A percentile compares a stretch with the other conserved stretches of the same genome.
These are phyloP conservation scores for Lutjanus argentimaculatus DNA, from an alignment of 2,797 vertebrate genomes.

Conservation along the genomic window DNA sequence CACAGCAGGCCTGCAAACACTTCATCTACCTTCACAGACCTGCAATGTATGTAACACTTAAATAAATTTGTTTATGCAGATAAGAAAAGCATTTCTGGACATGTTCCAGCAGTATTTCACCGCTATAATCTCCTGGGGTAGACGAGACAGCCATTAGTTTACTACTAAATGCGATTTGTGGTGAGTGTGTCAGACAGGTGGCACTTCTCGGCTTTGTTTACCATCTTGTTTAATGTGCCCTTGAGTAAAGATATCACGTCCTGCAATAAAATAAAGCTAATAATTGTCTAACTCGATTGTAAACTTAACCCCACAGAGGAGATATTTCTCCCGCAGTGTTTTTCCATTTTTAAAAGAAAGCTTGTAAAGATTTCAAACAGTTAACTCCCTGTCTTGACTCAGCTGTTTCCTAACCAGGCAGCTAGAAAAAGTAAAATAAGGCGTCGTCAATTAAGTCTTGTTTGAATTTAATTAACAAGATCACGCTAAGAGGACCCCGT, in stretches of 20 bases:
- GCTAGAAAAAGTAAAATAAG: conserved; percentile 17
- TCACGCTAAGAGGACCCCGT: conserved; percentile 27
- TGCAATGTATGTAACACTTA: neutral
- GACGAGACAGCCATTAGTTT: conserved; percentile 14
- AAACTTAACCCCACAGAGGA: neutral
- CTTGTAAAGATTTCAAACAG: neutral
- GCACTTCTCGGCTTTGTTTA: conserved; percentile 19
- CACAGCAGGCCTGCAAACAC: neutral
- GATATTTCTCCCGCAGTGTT: neutral
- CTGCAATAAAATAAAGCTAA: conserved; percentile 2
- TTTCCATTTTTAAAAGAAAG: neutral
- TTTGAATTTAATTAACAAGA: conserved; percentile 79
- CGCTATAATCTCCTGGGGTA: neutral
- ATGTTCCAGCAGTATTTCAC: conserved; percentile 26
- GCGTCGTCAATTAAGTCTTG: conserved; percentile 49
- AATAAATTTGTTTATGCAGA: neutral
- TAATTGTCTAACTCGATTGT: neutral
- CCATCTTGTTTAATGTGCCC: conserved; percentile 17
- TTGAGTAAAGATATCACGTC: conserved; percentile 16
- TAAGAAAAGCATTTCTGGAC: conserved; percentile 15
- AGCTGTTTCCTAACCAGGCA: conserved; percentile 34
- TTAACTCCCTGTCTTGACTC: conserved; percentile 40
- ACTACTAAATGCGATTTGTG: conserved; percentile 14
- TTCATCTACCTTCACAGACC: neutral
- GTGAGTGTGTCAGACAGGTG: conserved; percentile 38